phyloP scores from a whole-genome alignment of 1,140 invertebrate species.

The Cotesia vestalis region DNA sequence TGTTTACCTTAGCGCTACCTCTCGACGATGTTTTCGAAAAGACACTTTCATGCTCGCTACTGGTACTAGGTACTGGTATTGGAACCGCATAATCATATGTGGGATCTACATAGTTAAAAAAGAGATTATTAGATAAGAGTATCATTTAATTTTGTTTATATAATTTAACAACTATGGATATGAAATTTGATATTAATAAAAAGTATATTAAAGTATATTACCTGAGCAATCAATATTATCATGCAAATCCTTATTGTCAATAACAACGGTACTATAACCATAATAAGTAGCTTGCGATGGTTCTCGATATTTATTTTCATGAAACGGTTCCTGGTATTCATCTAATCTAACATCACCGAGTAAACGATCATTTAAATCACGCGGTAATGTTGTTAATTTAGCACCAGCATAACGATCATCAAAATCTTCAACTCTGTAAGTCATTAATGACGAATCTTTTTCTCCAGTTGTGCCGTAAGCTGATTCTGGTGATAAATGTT shows the following conservation, averaged over 20 bases:
- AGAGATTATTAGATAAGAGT: slow-evolving; percentile 7
- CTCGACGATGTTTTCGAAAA: slow-evolving; percentile 66
- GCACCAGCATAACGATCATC: slow-evolving; percentile 63
- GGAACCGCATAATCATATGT: slow-evolving; percentile 68
- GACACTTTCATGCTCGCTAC: slow-evolving; percentile 66
- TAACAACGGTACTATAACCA: slow-evolving; percentile 67
- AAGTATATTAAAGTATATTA: slow-evolving; percentile 42
- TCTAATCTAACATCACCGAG: slow-evolving; percentile 63
- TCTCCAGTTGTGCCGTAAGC: slow-evolving; percentile 60
- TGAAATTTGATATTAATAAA: slow-evolving; percentile 4
- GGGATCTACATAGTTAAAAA: slow-evolving; percentile 57
- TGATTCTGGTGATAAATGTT: slow-evolving; percentile 62
- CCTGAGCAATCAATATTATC: slow-evolving; percentile 65
- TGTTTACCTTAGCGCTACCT: slow-evolving; percentile 62
- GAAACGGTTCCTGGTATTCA: slow-evolving; percentile 68
- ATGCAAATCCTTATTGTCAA: slow-evolving; percentile 66
- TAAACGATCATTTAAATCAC: slow-evolving; percentile 63
- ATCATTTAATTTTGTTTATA: neutral
- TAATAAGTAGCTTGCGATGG: slow-evolving; percentile 66
- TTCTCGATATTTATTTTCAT: slow-evolving; percentile 64
- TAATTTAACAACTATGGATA: slow-evolving; percentile 2
- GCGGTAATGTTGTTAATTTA: slow-evolving; percentile 60
- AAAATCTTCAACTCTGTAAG: slow-evolving; percentile 62
- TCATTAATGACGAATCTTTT: slow-evolving; percentile 63
- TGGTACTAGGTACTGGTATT: slow-evolving; percentile 63